Percentiles rank a stretch among this genome's conserved stretches.
Evolutionary conservation across 2,888 invertebrate genomes (phyloP).

Genomic region (Carabus problematicus): DNA sequence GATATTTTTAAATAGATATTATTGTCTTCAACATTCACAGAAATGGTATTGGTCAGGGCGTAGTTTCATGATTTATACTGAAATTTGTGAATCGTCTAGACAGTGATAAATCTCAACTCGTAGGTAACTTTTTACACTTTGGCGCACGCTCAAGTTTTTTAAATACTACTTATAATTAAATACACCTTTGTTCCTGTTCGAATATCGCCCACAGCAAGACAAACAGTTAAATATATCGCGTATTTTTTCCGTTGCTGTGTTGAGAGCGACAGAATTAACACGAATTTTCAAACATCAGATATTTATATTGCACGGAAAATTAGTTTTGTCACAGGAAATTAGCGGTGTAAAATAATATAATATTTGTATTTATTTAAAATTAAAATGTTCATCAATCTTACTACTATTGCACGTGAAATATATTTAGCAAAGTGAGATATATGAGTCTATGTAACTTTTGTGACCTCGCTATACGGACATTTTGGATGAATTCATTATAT

Average conservation of each 20-base stretch:
- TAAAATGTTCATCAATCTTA: neutral
- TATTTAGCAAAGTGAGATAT: neutral
- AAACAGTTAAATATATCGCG: slow-evolving; percentile 1
- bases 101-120: neutral
- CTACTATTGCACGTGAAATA: neutral
- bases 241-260: neutral
- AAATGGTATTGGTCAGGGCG: slow-evolving; percentile 5
- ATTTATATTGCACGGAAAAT: neutral
- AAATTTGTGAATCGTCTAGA: slow-evolving; percentile 13
- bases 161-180: slow-evolving; percentile 4
- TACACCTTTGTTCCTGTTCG: slow-evolving; percentile 9
- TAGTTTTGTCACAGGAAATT: neutral
- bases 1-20: slow-evolving; percentile 4
- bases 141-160: slow-evolving; percentile 2
- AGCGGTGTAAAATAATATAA: neutral
- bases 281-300: neutral
- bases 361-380: neutral
- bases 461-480: too few relatives aligned
- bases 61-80: neutral
- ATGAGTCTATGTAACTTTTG: too few relatives aligned
- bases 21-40: neutral
- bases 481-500: too few relatives aligned
- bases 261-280: slow-evolving; percentile 1
- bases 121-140: slow-evolving; percentile 6
- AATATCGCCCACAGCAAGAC: neutral